Evolutionary conservation across 2,888 invertebrate species (phyloP).

Genomic region (Epistrophe eligans): DNA sequence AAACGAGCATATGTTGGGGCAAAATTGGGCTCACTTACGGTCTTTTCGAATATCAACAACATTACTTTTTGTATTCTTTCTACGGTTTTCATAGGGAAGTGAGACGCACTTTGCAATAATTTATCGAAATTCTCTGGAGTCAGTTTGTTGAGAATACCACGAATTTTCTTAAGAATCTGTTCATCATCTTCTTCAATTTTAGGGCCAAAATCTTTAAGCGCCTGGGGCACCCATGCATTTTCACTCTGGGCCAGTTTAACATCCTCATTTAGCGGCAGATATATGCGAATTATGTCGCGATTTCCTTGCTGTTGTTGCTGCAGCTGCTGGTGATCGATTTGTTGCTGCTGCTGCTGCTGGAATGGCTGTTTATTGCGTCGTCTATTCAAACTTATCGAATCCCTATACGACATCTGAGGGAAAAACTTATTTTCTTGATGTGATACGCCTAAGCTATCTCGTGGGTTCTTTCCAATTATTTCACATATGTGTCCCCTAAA

Average conservation of each 20-base stretch:
- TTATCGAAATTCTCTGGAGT: conserved; percentile 82
- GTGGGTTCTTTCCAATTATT: conserved; percentile 55
- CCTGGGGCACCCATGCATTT: conserved; percentile 82
- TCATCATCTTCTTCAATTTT: conserved; percentile 79
- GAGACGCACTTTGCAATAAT: conserved; percentile 80
- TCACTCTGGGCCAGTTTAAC: conserved; percentile 81
- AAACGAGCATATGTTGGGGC: conserved; percentile 82
- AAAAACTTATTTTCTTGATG: conserved; percentile 77
- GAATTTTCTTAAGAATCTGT: conserved; percentile 81
- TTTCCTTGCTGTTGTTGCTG: conserved; percentile 75
- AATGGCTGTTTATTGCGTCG: conserved; percentile 79
- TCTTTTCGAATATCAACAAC: conserved; percentile 82
- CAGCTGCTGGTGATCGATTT: background rate
- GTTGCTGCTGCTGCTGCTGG: conserved; percentile 70
- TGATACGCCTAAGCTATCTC: background rate
- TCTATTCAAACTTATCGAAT: conserved; percentile 79
- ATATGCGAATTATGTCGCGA: conserved; percentile 81
- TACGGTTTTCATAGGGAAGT: conserved; percentile 80
- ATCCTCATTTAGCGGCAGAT: conserved; percentile 81
- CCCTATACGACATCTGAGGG: conserved; percentile 80
- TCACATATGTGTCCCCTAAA: conserved; percentile 38
- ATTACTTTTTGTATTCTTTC: conserved; percentile 82
- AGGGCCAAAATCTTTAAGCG: conserved; percentile 77
- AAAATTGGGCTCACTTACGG: conserved; percentile 82
- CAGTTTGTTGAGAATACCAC: conserved; percentile 82